phyloP scores from a whole-genome alignment of 2,888 invertebrate species.

The Lutraria lutraria region DNA sequence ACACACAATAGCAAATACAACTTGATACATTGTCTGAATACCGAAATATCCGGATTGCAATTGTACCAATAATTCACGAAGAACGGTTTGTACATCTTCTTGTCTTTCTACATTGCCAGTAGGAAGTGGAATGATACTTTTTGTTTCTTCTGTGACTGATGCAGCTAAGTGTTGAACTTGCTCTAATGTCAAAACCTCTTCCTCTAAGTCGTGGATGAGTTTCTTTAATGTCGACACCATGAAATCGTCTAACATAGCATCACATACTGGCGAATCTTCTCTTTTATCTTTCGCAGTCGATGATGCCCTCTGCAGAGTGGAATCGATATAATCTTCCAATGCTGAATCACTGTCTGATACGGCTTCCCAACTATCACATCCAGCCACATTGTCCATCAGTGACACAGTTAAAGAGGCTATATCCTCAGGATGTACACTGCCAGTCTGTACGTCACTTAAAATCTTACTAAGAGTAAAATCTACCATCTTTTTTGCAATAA shows the following conservation, averaged over 20 bases:
- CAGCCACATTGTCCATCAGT: slow-evolving; percentile 54
- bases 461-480: slow-evolving; percentile 74
- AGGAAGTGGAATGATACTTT: slow-evolving; percentile 14
- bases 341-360: slow-evolving; percentile 54
- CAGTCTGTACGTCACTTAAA: slow-evolving; percentile 68
- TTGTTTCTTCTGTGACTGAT: slow-evolving; percentile 63
- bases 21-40: slow-evolving; percentile 57
- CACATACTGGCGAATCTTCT: slow-evolving; percentile 69
- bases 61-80: slow-evolving; percentile 47
- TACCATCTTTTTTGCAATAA: slow-evolving; percentile 72
- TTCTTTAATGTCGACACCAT: slow-evolving; percentile 69
- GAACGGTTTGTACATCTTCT: slow-evolving; percentile 47
- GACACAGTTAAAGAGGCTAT: slow-evolving; percentile 72
- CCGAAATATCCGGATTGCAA: slow-evolving; percentile 58
- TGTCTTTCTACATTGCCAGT: slow-evolving; percentile 29
- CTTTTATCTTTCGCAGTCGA: slow-evolving; percentile 52
- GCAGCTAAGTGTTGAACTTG: slow-evolving; percentile 66
- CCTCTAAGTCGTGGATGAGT: slow-evolving; percentile 70
- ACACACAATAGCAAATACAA: slow-evolving; percentile 66
- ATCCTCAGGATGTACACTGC: slow-evolving; percentile 68
- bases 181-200: slow-evolving; percentile 64
- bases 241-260: slow-evolving; percentile 72
- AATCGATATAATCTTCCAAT: slow-evolving; percentile 67
- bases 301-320: slow-evolving; percentile 65
- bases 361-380: slow-evolving; percentile 26